Evolutionary conservation across 2,888 invertebrate species (phyloP).

Genomic region (Plagiodera versicolora): DNA sequence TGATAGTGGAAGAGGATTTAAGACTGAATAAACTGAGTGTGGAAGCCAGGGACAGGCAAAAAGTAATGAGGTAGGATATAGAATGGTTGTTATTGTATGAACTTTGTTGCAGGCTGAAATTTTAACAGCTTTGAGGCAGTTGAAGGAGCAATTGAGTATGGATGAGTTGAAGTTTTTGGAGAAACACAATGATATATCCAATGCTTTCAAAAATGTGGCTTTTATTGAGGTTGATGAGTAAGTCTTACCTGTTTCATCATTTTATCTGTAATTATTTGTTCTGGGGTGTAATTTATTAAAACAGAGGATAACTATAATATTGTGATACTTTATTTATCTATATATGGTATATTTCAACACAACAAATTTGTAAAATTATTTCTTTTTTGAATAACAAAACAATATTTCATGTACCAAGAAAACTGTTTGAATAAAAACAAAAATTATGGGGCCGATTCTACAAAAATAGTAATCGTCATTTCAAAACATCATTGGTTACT

Average conservation of each 20-base stretch:
- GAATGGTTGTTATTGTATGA: not conserved
- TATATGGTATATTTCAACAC: not conserved
- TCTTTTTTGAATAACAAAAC: not conserved
- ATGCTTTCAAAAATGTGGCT: constrained; percentile 50
- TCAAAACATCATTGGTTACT: not conserved
- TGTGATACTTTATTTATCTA: not conserved
- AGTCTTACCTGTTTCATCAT: not conserved
- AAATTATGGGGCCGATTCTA: no score
- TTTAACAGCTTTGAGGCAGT: constrained; percentile 56
- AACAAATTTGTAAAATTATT: not conserved
- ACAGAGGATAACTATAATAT: not conserved
- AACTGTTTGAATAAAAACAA: no score
- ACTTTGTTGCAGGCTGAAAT: constrained; percentile 54
- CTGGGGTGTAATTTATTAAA: not conserved
- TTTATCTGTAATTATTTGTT: not conserved
- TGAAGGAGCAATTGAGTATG: constrained; percentile 57
- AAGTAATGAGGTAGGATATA: constrained; percentile 42
- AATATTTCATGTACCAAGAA: not conserved
- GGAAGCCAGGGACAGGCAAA: constrained; percentile 58
- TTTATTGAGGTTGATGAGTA: constrained; percentile 55
- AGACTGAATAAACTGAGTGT: constrained; percentile 63
- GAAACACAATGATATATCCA: constrained; percentile 51
- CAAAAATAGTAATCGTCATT: not conserved
- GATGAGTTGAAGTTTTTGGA: constrained; percentile 57
- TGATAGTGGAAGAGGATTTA: constrained; percentile 62